Evolutionary conservation across 2,888 invertebrate genomes (phyloP).

Genomic region (Aromia moschata): DNA sequence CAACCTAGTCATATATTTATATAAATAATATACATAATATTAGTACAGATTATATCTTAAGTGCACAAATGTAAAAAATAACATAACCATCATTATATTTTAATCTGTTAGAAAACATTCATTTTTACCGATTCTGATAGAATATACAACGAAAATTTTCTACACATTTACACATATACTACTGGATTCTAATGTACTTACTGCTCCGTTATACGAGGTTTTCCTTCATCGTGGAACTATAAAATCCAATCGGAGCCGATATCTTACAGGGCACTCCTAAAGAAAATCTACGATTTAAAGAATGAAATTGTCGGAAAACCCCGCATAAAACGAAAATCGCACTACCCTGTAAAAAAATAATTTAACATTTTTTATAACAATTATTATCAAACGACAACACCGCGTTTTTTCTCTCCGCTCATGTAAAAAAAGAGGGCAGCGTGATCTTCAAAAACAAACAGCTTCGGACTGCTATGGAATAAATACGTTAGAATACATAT

Average conservation of each 20-base stretch:
- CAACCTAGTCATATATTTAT: slow-evolving; percentile 54
- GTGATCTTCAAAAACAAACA: not conserved
- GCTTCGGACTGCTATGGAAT: slow-evolving; percentile 11
- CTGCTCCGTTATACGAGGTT: too few species aligned
- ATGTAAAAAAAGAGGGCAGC: not conserved
- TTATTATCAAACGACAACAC: too few species aligned
- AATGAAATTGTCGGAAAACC: too few species aligned
- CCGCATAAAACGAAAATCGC: too few species aligned
- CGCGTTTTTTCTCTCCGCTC: too few species aligned
- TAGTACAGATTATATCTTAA: slow-evolving; percentile 50
- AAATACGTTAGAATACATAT: slow-evolving; percentile 32
- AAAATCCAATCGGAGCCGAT: too few species aligned
- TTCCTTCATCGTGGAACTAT: too few species aligned
- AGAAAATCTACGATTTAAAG: too few species aligned
- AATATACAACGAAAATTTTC: slow-evolving; percentile 39
- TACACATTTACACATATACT: slow-evolving; percentile 46
- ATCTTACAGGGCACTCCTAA: too few species aligned
- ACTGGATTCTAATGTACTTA: slow-evolving; percentile 34
- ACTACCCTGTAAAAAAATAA: too few species aligned
- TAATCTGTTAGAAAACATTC: slow-evolving; percentile 39
- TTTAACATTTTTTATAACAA: too few species aligned
- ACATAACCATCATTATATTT: slow-evolving; percentile 33
- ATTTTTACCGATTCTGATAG: slow-evolving; percentile 27
- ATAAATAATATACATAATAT: slow-evolving; percentile 54
- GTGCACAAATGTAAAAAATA: slow-evolving; percentile 49